Evolutionary conservation across 2,888 invertebrate species (phyloP).

Genomic region (Trissoscelio sp.): DNA sequence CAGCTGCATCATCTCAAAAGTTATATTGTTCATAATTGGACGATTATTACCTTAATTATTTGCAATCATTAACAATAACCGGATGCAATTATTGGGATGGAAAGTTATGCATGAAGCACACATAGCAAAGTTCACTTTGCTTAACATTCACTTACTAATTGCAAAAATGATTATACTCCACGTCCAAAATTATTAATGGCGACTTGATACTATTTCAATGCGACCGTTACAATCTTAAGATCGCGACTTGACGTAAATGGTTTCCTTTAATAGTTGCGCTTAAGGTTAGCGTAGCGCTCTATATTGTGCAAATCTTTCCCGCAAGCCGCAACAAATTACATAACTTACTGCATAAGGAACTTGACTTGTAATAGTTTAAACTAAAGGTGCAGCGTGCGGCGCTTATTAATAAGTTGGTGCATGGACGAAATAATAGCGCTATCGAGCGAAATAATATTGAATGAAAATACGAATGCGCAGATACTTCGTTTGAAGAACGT

Average conservation of each 20-base stretch:
- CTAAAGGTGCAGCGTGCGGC: conserved; percentile 41
- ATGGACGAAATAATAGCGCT: conserved; percentile 29
- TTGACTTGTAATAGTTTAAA: conserved; percentile 57
- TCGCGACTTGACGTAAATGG: conserved; percentile 34
- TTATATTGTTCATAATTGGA: too few relatives aligned
- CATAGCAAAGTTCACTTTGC: too few relatives aligned
- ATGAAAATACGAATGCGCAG: conserved; percentile 16
- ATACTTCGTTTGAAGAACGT: conserved; percentile 37
- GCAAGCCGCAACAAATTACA: conserved; percentile 55
- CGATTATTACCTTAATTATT: too few relatives aligned
- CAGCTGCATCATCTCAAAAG: too few relatives aligned
- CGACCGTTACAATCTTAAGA: conserved; percentile 25
- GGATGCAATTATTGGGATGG: too few relatives aligned
- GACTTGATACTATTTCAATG: conserved; percentile 26
- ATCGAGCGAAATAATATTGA: conserved; percentile 23
- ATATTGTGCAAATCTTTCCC: conserved; percentile 53
- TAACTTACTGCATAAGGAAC: conserved; percentile 55
- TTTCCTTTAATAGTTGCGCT: conserved; percentile 45
- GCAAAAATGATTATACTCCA: conserved; percentile 1
- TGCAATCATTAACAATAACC: too few relatives aligned
- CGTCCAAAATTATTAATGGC: conserved; percentile 5
- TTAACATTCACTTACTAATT: background rate
- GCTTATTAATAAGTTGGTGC: conserved; percentile 51
- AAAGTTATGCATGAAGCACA: too few relatives aligned
- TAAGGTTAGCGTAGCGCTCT: conserved; percentile 38